Conservation (phyloP, 2,113 vertebrate genomes). For the Scolopax mira region DNA sequence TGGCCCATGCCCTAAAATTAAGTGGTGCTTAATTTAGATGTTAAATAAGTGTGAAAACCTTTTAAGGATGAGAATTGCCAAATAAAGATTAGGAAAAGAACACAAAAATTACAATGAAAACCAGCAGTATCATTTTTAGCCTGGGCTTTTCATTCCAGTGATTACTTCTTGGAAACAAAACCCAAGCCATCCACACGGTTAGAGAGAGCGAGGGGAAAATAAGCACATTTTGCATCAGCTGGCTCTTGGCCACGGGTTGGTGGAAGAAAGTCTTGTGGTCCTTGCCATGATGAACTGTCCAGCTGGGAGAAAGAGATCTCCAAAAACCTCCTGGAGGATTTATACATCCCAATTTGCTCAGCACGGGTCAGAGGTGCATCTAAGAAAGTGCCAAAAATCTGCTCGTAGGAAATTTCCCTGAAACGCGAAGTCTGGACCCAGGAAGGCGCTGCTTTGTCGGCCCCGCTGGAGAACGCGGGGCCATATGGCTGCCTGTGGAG, state of each 20-base stretch:
- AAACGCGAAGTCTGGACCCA: not conserved
- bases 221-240: not conserved
- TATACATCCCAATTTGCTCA: not conserved
- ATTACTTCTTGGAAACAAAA: slow-evolving; percentile 38
- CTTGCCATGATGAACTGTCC: not conserved
- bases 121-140: slow-evolving; percentile 30
- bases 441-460: not conserved
- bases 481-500: slow-evolving; percentile 9
- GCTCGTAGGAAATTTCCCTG: not conserved
- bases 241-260: not conserved
- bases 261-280: not conserved
- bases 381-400: not conserved
- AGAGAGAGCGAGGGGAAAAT: not conserved
- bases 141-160: slow-evolving; percentile 4
- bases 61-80: not conserved
- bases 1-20: slow-evolving; percentile 35
- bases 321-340: not conserved
- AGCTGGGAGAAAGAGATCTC: not conserved
- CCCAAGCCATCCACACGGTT: not conserved
- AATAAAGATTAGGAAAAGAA: slow-evolving; percentile 41
- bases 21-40: slow-evolving; percentile 20
- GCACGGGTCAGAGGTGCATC: not conserved
- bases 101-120: slow-evolving; percentile 9
- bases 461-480: not conserved
- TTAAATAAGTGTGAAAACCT: slow-evolving; percentile 29